Evolutionary conservation across 2,113 vertebrate species (phyloP), one percentile per base, ranked within the genome.

Genomic region (Neofelis nebulosa): DNA sequence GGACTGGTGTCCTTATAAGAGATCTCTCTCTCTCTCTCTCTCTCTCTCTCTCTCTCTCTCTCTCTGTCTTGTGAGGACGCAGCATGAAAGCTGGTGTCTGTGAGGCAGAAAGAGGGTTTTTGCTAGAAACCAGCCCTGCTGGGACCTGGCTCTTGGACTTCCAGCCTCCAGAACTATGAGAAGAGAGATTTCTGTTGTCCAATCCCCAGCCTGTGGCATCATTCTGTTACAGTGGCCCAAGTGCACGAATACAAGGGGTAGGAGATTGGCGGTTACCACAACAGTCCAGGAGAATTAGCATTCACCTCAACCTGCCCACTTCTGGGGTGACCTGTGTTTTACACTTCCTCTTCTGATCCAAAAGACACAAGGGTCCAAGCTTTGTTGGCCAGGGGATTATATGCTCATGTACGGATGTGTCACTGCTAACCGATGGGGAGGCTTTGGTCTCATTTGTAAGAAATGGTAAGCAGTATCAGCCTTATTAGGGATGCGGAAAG

Each of bases 361-460:
- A 57, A 55, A 71, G 45, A 16, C 0, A 13, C 0, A 7, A 78
- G 12, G 7, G 25, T 2, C 41, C 25, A 0, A 15, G 66, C 45
- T 92, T 38, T 52, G 38, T 31, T 31, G 65, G 7, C 68, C 29
- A 78, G 52, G n/a, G 36, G 61, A 38, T 61, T 16, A 36, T 12
- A 2, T 25, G 19, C 3, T 86, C 41, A n/a, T 16, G 12, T 38
- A 29, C 5, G 8, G 2, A 25, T 36, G 5, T 33, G 52, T 41
- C 23, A 10, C 36, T 61, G 38, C 36, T 16, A 31, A 23, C 4
- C 0, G 14, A 41, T 7, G 31, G 38, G 15, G 6, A 89, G 81
- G 57, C 18, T 94, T 82, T 45, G 8, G 25, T 57, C 48, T 92
- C 27, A 31, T 71, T 21, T 94, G 16, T 41, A 63, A 89, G 84